phyloP scores from a whole-genome alignment of 2,888 invertebrate genomes.

The Pseudeuparius sepicola region DNA sequence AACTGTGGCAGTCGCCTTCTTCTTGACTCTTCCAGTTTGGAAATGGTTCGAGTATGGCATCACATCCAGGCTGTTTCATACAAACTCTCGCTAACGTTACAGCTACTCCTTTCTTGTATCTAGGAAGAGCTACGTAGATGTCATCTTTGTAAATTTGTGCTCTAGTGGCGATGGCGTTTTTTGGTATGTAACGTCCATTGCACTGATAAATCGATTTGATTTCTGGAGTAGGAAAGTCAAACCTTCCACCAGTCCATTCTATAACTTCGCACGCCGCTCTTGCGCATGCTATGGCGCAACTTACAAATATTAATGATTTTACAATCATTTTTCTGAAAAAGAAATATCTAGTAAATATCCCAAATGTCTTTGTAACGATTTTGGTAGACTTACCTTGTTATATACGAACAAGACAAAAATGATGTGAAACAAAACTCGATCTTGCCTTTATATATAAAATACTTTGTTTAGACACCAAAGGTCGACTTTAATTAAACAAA shows the following conservation, averaged over 20 bases:
- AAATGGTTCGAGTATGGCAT: slow-evolving; percentile 47
- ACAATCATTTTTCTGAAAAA: slow-evolving; percentile 22
- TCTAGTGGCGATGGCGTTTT: slow-evolving; percentile 51
- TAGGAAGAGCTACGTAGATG: slow-evolving; percentile 47
- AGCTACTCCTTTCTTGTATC: slow-evolving; percentile 54
- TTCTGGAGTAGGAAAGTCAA: slow-evolving; percentile 7
- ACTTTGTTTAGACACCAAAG: too few relatives aligned
- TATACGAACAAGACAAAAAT: slow-evolving; percentile 21
- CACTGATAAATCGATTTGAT: slow-evolving; percentile 41
- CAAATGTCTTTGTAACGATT: too few relatives aligned
- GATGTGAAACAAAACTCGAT: slow-evolving; percentile 16
- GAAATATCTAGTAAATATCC: too few relatives aligned
- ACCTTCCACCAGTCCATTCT: slow-evolving; percentile 33
- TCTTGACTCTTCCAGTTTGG: slow-evolving; percentile 56
- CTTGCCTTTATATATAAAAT: too few relatives aligned
- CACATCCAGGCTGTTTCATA: slow-evolving; percentile 40
- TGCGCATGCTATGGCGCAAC: slow-evolving; percentile 22
- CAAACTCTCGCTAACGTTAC: slow-evolving; percentile 52
- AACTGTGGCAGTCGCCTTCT: slow-evolving; percentile 50
- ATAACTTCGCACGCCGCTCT: slow-evolving; percentile 27
- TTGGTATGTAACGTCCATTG: slow-evolving; percentile 46
- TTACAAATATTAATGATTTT: slow-evolving; percentile 15
- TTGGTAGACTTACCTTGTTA: slow-evolving; percentile 22
- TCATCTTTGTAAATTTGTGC: slow-evolving; percentile 47
- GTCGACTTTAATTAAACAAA: too few relatives aligned